Conservation (phyloP, 1,140 invertebrate genomes). For the Panonychus citri region DNA sequence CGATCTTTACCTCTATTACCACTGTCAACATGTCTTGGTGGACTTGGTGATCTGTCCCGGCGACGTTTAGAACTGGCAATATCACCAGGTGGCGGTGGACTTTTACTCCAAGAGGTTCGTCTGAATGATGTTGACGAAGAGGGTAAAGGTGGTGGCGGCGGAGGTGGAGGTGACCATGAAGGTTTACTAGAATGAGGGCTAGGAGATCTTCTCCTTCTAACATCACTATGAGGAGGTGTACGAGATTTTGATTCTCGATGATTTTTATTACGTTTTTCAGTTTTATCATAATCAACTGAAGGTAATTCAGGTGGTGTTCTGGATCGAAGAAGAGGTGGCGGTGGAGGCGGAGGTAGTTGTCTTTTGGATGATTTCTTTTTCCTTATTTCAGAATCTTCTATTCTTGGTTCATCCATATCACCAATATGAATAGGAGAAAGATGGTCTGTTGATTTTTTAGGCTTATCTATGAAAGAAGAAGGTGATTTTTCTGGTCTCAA, state of each 20-base stretch:
- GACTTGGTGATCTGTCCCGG: background rate
- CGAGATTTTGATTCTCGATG: background rate
- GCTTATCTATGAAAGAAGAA: background rate
- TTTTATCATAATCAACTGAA: background rate
- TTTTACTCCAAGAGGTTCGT: background rate
- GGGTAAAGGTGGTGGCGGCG: background rate
- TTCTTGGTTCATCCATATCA: background rate
- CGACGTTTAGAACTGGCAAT: background rate
- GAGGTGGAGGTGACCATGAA: background rate
- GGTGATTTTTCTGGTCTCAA: background rate
- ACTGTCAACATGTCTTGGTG: background rate
- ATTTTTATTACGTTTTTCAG: background rate
- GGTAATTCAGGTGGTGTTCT: too few species aligned
- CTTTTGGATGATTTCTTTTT: background rate
- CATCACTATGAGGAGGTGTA: slow-evolving; percentile 3
- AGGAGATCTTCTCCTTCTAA: background rate
- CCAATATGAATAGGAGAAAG: background rate
- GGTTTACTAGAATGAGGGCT: background rate
- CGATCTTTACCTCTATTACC: too few species aligned
- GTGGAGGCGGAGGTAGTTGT: background rate
- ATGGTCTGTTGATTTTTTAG: background rate
- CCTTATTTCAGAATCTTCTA: background rate
- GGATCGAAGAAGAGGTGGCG: background rate
- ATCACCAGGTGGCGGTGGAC: background rate
- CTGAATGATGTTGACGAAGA: background rate